Percentiles rank a stretch among this genome's conserved stretches.
phyloP scores from a whole-genome alignment of 2,888 invertebrate species.

The Octonoba sinensis region DNA sequence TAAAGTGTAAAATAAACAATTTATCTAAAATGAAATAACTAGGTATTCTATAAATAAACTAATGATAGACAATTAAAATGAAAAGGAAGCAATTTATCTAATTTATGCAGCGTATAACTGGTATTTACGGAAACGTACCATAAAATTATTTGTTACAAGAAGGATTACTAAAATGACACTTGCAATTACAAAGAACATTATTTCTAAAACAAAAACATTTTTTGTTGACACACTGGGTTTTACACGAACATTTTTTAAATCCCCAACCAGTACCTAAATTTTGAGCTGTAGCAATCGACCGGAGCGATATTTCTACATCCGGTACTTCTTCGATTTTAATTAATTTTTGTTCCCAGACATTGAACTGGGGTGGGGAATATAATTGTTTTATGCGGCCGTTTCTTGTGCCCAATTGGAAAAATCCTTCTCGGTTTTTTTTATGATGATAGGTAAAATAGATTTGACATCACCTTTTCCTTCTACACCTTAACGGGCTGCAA shows the following conservation, averaged over 20 bases:
- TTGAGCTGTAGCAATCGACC: conserved; percentile 55
- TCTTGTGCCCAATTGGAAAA: too few relatives aligned
- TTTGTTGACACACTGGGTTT: conserved; percentile 50
- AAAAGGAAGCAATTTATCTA: conserved; percentile 50
- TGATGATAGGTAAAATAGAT: too few relatives aligned
- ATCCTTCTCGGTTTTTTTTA: too few relatives aligned
- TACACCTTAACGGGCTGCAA: too few relatives aligned
- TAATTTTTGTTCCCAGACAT: conserved; percentile 52
- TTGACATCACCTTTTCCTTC: too few relatives aligned
- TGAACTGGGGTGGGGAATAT: conserved; percentile 49
- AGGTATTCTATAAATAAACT: not conserved
- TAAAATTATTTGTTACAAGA: conserved; percentile 40
- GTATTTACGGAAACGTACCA: conserved; percentile 48
- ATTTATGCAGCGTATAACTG: conserved; percentile 55
- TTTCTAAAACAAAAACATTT: conserved; percentile 48
- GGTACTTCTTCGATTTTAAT: conserved; percentile 56
- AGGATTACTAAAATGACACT: too few relatives aligned
- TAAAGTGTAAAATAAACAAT: too few relatives aligned
- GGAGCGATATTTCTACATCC: conserved; percentile 55
- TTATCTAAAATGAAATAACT: too few relatives aligned
- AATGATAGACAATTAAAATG: conserved; percentile 44
- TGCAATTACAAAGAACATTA: too few relatives aligned
- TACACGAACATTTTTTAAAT: conserved; percentile 40
- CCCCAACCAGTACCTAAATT: conserved; percentile 4
- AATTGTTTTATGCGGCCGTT: conserved; percentile 26